These are phyloP conservation scores for Odontamblyopus rebecca DNA, from an alignment of 2,797 vertebrate genomes.

Conservation along the genomic window DNA sequence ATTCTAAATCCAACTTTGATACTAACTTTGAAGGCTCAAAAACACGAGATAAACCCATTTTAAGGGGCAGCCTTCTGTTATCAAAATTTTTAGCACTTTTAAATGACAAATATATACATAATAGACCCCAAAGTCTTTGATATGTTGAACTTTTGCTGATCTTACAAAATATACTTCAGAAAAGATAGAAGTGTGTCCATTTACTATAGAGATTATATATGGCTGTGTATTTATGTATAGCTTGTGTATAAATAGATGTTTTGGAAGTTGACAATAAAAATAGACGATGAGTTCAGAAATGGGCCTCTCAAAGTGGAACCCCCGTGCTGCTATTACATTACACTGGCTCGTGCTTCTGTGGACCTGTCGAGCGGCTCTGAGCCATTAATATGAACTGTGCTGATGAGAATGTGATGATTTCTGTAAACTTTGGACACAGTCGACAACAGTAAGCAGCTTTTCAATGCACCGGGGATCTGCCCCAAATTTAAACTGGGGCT, in stretches of 20 bases:
- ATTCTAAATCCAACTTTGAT: too few species aligned
- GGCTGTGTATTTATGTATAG: neutral
- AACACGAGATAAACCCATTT: too few species aligned
- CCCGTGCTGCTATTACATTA: constrained; percentile 49
- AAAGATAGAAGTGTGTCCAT: neutral
- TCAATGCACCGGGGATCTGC: constrained; percentile 9
- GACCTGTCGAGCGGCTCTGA: constrained; percentile 4
- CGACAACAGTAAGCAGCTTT: neutral
- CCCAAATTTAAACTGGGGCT: neutral
- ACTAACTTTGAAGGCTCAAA: too few species aligned
- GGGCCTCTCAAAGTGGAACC: constrained; percentile 40
- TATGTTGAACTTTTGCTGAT: too few species aligned
- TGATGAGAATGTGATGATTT: neutral
- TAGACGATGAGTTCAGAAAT: constrained; percentile 37
- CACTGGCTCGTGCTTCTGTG: constrained; percentile 39
- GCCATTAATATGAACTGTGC: neutral
- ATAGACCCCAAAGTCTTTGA: too few species aligned
- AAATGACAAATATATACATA: too few species aligned
- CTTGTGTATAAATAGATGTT: neutral
- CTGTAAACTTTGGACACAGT: neutral
- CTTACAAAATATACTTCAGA: neutral
- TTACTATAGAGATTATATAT: neutral
- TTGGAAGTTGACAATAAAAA: neutral
- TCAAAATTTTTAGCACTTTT: too few species aligned
- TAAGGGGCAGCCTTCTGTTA: too few species aligned